Conservation (phyloP, 1,140 invertebrate species). For the Atta cephalotes region DNA sequence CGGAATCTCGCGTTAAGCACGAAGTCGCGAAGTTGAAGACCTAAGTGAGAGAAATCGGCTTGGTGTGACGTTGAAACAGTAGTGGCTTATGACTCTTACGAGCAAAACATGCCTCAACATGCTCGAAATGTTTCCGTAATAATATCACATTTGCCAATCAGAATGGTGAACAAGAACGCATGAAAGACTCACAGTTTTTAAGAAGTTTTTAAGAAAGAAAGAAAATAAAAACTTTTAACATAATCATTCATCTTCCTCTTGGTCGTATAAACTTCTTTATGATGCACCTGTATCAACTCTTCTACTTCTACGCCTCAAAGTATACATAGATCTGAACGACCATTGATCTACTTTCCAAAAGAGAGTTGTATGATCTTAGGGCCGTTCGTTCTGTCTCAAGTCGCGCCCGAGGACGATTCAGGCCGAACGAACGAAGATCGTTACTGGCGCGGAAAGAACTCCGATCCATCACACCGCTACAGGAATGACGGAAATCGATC, state of each 20-base stretch:
- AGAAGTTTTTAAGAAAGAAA: not conserved
- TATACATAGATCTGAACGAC: slow-evolving; percentile 24
- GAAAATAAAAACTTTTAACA: not conserved
- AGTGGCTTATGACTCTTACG: not conserved
- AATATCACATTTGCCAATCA: slow-evolving; percentile 31
- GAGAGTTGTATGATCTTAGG: slow-evolving; percentile 26
- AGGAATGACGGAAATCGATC: slow-evolving; percentile 80
- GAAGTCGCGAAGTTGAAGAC: slow-evolving; percentile 56
- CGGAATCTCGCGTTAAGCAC: slow-evolving; percentile 59
- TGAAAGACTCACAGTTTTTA: slow-evolving; percentile 6
- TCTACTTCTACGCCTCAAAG: slow-evolving; percentile 5
- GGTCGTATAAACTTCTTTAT: not conserved
- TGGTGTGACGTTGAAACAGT: slow-evolving; percentile 26
- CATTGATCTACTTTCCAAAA: not conserved
- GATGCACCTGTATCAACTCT: not conserved
- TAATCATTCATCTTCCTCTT: not conserved
- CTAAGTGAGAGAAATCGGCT: slow-evolving; percentile 31
- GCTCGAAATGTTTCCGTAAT: slow-evolving; percentile 39
- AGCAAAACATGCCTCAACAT: slow-evolving; percentile 11
- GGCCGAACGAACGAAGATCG: slow-evolving; percentile 61
- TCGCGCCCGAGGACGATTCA: slow-evolving; percentile 32
- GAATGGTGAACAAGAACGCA: not conserved
- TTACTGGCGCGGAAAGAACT: slow-evolving; percentile 73
- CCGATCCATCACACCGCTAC: slow-evolving; percentile 75
- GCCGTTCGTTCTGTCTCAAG: slow-evolving; percentile 51